Evolutionary conservation across 2,888 invertebrate species (phyloP).

Genomic region (Leucozona laternaria): DNA sequence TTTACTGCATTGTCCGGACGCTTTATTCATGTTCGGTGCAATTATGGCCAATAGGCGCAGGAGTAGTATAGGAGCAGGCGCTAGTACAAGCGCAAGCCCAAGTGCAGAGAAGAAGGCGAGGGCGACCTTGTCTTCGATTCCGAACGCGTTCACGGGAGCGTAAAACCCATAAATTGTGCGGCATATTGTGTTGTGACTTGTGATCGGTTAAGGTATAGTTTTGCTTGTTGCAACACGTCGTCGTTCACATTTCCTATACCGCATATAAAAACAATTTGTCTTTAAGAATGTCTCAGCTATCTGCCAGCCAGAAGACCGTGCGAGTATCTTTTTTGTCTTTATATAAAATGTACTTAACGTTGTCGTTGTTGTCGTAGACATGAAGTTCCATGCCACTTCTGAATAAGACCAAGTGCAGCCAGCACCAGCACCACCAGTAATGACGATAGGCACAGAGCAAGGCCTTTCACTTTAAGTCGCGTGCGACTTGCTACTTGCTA

Average conservation of each 20-base stretch:
- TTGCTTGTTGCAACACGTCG: conserved; percentile 54
- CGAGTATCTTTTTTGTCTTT: conserved; percentile 28
- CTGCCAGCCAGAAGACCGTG: conserved; percentile 12
- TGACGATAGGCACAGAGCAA: conserved; percentile 42
- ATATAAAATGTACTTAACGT: neutral
- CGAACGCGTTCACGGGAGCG: conserved; percentile 70
- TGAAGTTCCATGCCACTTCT: conserved; percentile 57
- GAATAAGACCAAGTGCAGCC: conserved; percentile 38
- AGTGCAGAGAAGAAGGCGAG: conserved; percentile 3
- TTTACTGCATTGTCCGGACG: conserved; percentile 69
- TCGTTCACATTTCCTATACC: conserved; percentile 70
- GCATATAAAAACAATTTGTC: conserved; percentile 75
- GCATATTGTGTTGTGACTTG: conserved; percentile 50
- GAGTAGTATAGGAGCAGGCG: neutral
- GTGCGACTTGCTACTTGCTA: conserved; percentile 69
- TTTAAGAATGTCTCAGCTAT: conserved; percentile 63
- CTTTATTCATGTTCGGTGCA: conserved; percentile 70
- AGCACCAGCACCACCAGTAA: conserved; percentile 4
- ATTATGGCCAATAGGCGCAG: conserved; percentile 56
- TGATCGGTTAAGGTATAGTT: conserved; percentile 41
- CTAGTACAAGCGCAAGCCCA: neutral
- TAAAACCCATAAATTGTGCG: conserved; percentile 72
- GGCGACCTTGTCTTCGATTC: conserved; percentile 74
- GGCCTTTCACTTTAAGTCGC: conserved; percentile 75
- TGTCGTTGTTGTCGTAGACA: conserved; percentile 44